Conservation (phyloP, 2,797 vertebrate genomes). For the Cossypha dichroa region DNA sequence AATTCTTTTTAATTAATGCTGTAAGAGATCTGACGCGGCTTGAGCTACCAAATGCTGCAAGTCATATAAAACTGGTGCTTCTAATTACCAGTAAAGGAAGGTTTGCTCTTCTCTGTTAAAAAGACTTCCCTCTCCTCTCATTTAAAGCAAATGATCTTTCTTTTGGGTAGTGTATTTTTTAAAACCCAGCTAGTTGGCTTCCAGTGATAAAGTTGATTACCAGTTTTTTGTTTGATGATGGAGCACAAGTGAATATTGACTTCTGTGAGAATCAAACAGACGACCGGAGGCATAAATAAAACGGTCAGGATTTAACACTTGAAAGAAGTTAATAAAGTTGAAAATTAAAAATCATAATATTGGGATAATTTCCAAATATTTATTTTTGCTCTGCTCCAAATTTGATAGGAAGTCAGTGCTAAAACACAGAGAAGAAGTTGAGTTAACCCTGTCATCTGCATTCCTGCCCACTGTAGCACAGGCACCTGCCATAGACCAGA, state of each 20-base stretch:
- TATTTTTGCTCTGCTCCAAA: slow-evolving; percentile 63
- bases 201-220: slow-evolving; percentile 70
- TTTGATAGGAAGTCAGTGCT: slow-evolving; percentile 59
- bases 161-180: slow-evolving; percentile 49
- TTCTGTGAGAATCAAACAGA: slow-evolving; percentile 68
- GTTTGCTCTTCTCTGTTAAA: slow-evolving; percentile 70
- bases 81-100: slow-evolving; percentile 75
- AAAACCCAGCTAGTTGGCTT: slow-evolving; percentile 64
- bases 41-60: slow-evolving; percentile 77
- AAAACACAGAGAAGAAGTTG: slow-evolving; percentile 4
- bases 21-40: slow-evolving; percentile 77
- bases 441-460: not conserved
- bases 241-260: slow-evolving; percentile 67
- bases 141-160: slow-evolving; percentile 71
- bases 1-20: slow-evolving; percentile 83
- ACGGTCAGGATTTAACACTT: slow-evolving; percentile 70
- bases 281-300: slow-evolving; percentile 68
- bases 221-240: slow-evolving; percentile 74
- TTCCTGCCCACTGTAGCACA: fast-evolving
- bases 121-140: slow-evolving; percentile 42
- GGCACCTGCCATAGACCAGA: fast-evolving
- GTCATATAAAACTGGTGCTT: slow-evolving; percentile 71
- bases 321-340: slow-evolving; percentile 76
- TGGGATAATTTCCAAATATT: slow-evolving; percentile 77
- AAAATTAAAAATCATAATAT: slow-evolving; percentile 82